phyloP scores from a whole-genome alignment of 1,140 invertebrate species.

The Drosophila trapezifrons region DNA sequence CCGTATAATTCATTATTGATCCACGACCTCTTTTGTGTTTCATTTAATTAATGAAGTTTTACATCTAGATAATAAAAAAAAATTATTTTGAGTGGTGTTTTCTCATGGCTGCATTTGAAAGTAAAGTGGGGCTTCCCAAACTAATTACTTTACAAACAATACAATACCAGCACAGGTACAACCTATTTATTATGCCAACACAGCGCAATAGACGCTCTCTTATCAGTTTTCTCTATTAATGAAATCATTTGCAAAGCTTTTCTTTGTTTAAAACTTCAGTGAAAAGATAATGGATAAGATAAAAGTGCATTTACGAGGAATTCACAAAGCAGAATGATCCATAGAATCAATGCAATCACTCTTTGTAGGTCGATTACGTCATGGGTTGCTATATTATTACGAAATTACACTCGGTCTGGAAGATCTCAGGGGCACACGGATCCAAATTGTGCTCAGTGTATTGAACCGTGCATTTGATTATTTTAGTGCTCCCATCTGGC shows the following conservation, averaged over 20 bases:
- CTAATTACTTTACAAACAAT: slow-evolving; percentile 16
- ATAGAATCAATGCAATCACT: slow-evolving; percentile 4
- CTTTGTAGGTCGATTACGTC: slow-evolving; percentile 18
- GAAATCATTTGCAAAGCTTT: neutral
- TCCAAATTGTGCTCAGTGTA: slow-evolving; percentile 46
- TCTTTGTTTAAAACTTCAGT: neutral
- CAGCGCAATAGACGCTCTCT: neutral
- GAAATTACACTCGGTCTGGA: neutral
- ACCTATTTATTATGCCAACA: slow-evolving; percentile 5
- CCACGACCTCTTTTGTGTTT: slow-evolving; percentile 25
- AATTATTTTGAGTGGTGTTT: slow-evolving; percentile 1
- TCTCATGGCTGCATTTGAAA: slow-evolving; percentile 6
- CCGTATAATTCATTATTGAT: slow-evolving; percentile 21
- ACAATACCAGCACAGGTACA: neutral
- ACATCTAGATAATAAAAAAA: slow-evolving; percentile 8
- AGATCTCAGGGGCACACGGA: neutral
- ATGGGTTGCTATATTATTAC: slow-evolving; percentile 14
- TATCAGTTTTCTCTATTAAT: neutral
- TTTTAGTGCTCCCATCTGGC: slow-evolving; percentile 45
- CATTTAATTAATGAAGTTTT: slow-evolving; percentile 32
- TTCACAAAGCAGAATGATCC: neutral
- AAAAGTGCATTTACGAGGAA: slow-evolving; percentile 12
- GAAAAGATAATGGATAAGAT: slow-evolving; percentile 14
- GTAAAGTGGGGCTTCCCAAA: slow-evolving; percentile 1
- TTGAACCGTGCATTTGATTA: slow-evolving; percentile 51